Evolutionary conservation across 2,797 vertebrate genomes (phyloP).

Genomic region (Cottoperca gobio): DNA sequence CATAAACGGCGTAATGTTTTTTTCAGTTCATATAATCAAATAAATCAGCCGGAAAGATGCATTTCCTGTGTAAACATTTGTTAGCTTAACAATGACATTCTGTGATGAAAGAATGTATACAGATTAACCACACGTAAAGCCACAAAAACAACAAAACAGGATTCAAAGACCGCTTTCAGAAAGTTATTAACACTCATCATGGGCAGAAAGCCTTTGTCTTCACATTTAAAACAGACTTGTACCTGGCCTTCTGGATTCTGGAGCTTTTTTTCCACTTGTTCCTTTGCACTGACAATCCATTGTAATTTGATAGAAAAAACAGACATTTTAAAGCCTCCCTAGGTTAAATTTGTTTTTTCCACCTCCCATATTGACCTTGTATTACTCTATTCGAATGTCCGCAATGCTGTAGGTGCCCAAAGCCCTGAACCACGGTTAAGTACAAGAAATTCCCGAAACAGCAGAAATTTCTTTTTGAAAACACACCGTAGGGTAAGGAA

Average conservation of each 20-base stretch:
- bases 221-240: slow-evolving; percentile 43
- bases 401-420: slow-evolving; percentile 35
- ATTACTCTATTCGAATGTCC: slow-evolving; percentile 49
- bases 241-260: slow-evolving; percentile 32
- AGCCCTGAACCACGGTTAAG: slow-evolving; percentile 51
- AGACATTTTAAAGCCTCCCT: slow-evolving; percentile 36
- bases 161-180: slow-evolving; percentile 59
- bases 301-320: slow-evolving; percentile 27
- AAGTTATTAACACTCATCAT: slow-evolving; percentile 36
- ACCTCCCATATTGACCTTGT: slow-evolving; percentile 39
- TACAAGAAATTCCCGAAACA: slow-evolving; percentile 45
- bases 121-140: slow-evolving; percentile 67
- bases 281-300: slow-evolving; percentile 26
- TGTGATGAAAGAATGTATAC: slow-evolving; percentile 62
- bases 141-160: slow-evolving; percentile 63
- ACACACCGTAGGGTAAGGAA: slow-evolving; percentile 38
- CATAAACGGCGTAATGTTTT: slow-evolving; percentile 45
- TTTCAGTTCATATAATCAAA: slow-evolving; percentile 54
- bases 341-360: slow-evolving; percentile 22
- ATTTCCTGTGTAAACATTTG: slow-evolving; percentile 75
- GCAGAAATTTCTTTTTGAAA: slow-evolving; percentile 48
- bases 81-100: slow-evolving; percentile 63
- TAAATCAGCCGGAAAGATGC: slow-evolving; percentile 68
- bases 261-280: slow-evolving; percentile 7
- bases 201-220: slow-evolving; percentile 28